Evolutionary conservation across 2,113 vertebrate species (phyloP).

Genomic region (Setophaga kirtlandii): DNA sequence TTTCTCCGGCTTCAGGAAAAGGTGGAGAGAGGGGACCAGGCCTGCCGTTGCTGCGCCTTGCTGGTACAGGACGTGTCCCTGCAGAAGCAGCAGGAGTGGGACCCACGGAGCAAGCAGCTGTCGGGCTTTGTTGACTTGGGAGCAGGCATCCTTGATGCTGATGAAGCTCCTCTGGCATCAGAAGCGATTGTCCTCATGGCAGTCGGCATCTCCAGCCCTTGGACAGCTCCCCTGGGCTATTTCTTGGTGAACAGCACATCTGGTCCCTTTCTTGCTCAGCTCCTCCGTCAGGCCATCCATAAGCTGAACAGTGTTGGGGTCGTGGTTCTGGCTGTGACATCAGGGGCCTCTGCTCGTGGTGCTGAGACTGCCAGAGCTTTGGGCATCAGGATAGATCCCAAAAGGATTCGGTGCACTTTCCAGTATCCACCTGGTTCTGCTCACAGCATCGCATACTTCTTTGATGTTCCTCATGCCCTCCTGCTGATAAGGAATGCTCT

Average conservation of each 20-base stretch:
- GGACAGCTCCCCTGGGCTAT: conserved; percentile 66
- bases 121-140: conserved; percentile 63
- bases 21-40: conserved; percentile 41
- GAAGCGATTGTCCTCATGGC: conserved; percentile 61
- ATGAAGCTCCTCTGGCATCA: conserved; percentile 51
- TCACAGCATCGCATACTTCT: conserved; percentile 39
- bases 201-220: conserved; percentile 45
- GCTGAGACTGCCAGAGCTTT: conserved; percentile 55
- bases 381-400: conserved; percentile 30
- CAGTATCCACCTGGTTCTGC: conserved; percentile 43
- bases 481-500: conserved; percentile 61
- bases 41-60: conserved; percentile 31
- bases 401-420: conserved; percentile 53
- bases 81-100: conserved; percentile 62
- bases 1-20: conserved; percentile 61
- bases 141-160: conserved; percentile 44
- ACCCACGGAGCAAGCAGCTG: not conserved
- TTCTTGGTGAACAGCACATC: conserved; percentile 47
- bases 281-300: conserved; percentile 60
- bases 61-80: conserved; percentile 44
- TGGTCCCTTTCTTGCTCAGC: conserved; percentile 55
- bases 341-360: not conserved
- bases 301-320: conserved; percentile 60
- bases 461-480: conserved; percentile 53
- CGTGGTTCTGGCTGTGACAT: conserved; percentile 50